Base-by-base conservation (phyloP, 2,113 vertebrate genomes). In the Strix uralensis region DNA sequence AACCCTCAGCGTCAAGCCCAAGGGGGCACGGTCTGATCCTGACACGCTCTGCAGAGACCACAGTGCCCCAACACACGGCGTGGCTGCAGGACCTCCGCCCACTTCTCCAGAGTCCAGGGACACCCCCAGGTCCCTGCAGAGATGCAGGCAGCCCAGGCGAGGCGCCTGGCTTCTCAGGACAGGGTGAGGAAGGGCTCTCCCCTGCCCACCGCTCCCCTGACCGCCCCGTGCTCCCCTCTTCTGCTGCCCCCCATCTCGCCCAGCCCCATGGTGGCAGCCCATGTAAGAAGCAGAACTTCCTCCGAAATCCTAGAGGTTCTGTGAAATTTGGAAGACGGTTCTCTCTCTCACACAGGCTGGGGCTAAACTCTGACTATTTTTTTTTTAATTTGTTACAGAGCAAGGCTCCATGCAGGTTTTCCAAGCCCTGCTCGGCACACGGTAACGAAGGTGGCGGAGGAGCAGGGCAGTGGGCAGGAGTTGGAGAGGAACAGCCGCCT, bases 1-100 rank as follows among this genome's bases (percentile, higher is more conserved):
- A 40, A 11, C 0, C 4, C 2, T 2, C n/a, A 65, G 22, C 2
- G 14, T 4, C 10, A 29, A n/a, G 20, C 8, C 16, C 0, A 2
- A 20, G 20, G 29, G 5, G 13, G 19, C 32, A 29, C 0, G 0
- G 22, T 29, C 19, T 19, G 34, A 81, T 22, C 29, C 40, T 2
- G 11, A 30, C 13, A 5, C 1, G 11, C 25, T 55, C 21, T 18
- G 13, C 26, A 40, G 54, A 62, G 44, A 29, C 27, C 32, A 7
- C 8, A 0, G 0, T 7, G 61, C 26, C 4, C 2, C 0, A 0
- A 51, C 25, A 54, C 8, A 5, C 1, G 0, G 8, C 5, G 1
- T 13, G 13, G 40, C 40, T 13, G 34, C 36, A 30, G 29, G 21
- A 67, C n/a, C 16, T 2, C 0, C 16, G 32, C 8, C 17, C 1